phyloP scores from a whole-genome alignment of 2,888 invertebrate species.

The Syrphus vitripennis region DNA sequence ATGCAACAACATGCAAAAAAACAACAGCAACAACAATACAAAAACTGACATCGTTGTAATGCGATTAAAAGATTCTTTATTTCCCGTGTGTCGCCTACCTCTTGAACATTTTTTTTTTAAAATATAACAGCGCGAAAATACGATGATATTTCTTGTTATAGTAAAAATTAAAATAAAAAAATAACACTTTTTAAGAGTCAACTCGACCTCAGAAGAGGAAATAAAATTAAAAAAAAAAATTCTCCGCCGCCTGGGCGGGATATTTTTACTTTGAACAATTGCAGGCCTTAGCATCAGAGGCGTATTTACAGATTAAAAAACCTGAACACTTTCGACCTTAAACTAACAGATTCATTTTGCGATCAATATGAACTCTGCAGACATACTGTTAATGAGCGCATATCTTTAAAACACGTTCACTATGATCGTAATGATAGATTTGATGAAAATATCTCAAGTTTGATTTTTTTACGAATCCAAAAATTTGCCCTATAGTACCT shows the following conservation, averaged over 20 bases:
- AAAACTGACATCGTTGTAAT: conserved; percentile 51
- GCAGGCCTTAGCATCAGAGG: not conserved
- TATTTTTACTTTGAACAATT: not conserved
- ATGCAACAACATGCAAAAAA: conserved; percentile 21
- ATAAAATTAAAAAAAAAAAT: not conserved
- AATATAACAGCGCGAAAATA: not conserved
- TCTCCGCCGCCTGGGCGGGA: not conserved
- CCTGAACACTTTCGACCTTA: not conserved
- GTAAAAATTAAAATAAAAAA: conserved; percentile 10
- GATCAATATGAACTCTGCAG: no score
- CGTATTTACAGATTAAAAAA: not conserved
- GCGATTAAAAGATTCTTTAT: conserved; percentile 62
- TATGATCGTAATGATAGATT: no score
- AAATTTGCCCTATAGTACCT: no score
- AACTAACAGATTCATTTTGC: no score
- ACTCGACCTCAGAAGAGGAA: not conserved
- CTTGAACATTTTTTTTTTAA: not conserved
- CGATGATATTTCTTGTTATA: not conserved
- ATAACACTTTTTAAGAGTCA: not conserved
- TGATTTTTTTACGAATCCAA: no score
- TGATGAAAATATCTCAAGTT: no score
- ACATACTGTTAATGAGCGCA: no score
- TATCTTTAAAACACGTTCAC: no score
- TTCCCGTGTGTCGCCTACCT: conserved; percentile 13
- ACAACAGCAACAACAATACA: conserved; percentile 9